Percentiles rank a stretch among this genome's conserved stretches.
Evolutionary conservation across 2,113 vertebrate species (phyloP).

Genomic region (Macrotus californicus): DNA sequence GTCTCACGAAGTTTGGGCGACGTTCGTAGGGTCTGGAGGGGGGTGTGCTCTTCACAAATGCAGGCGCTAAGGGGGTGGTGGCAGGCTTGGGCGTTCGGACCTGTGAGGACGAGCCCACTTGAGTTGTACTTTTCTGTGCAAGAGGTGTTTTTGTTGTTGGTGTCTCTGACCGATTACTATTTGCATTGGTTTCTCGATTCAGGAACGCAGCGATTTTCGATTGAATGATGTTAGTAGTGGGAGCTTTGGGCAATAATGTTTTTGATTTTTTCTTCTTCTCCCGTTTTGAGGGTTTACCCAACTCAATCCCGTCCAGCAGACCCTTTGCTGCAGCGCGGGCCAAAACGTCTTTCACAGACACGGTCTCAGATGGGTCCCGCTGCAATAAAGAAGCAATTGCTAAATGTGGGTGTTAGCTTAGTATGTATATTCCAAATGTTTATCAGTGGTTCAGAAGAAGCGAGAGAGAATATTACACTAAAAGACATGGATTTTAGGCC

Average conservation of each 20-base stretch:
- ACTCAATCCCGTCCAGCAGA: conserved; percentile 76
- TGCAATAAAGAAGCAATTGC: conserved; percentile 69
- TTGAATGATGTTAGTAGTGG: background rate
- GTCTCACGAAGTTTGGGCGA: background rate
- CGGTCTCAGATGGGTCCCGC: conserved; percentile 75
- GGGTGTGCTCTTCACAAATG: background rate
- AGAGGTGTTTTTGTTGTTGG: background rate
- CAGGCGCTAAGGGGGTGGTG: background rate
- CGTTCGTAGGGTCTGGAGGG: fast-evolving
- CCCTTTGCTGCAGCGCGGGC: conserved; percentile 82
- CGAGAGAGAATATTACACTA: background rate
- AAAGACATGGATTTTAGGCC: background rate
- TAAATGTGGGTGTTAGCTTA: background rate
- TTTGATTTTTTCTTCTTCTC: conserved; percentile 71
- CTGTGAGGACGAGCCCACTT: fast-evolving
- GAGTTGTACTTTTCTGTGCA: background rate
- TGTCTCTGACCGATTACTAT: background rate
- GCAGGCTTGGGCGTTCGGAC: background rate
- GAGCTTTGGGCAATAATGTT: conserved; percentile 23
- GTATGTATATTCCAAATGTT: background rate
- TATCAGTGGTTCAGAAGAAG: background rate
- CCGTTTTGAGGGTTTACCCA: conserved; percentile 73
- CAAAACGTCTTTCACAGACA: conserved; percentile 79
- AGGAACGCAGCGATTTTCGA: conserved; percentile 69
- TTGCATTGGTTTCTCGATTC: conserved; percentile 48